Evolutionary conservation across 2,797 vertebrate genomes (phyloP).

Genomic region (Ciconia nigra): DNA sequence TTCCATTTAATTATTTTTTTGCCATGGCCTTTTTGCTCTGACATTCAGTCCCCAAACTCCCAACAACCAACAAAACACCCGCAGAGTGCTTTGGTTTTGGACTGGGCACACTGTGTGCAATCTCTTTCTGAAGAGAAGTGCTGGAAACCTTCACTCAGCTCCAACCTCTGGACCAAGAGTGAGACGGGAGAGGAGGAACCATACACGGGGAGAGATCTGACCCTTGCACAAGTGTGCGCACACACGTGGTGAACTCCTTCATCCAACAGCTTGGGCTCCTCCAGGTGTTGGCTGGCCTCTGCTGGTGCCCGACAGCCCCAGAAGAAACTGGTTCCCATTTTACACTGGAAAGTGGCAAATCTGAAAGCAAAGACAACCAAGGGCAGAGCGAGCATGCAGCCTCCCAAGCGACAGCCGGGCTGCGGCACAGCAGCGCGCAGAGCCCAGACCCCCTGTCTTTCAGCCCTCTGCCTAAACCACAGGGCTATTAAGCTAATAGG

Average conservation of each 20-base stretch:
- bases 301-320: rapidly evolving
- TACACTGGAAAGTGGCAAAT: neutral
- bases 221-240: neutral
- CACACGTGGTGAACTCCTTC: neutral
- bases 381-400: neutral
- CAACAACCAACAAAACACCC: neutral
- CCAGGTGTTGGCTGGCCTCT: neutral
- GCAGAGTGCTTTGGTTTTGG: neutral
- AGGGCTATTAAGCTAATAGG: conserved; percentile 70
- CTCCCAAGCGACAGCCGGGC: neutral
- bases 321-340: neutral
- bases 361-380: neutral
- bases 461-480: conserved; percentile 51
- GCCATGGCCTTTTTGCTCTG: neutral
- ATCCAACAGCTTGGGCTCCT: rapidly evolving
- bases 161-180: neutral
- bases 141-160: neutral
- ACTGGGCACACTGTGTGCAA: no score
- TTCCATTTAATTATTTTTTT: neutral
- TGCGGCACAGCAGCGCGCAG: neutral
- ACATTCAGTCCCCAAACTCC: neutral
- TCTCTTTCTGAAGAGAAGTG: neutral
- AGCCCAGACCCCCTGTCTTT: conserved; percentile 1
- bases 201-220: rapidly evolving
- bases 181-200: neutral